Evolutionary conservation across 2,888 invertebrate genomes (phyloP), one percentile per base, ranked within the genome.

Genomic region (Plagiodera versicolora): DNA sequence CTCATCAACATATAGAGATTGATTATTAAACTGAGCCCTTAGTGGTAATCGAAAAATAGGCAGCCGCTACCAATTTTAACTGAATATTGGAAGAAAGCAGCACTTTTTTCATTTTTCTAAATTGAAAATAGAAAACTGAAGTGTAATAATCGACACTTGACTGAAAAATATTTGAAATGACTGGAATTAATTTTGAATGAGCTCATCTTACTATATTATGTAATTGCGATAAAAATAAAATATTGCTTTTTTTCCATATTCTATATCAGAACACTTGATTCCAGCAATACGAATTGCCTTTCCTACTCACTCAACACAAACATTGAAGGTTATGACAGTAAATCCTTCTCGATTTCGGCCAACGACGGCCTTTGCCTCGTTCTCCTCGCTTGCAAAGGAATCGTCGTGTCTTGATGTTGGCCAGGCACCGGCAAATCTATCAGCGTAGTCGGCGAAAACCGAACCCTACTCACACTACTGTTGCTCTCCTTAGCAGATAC

Each of bases 401-500:
- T 75, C 1, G 83, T 84, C 1, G 80, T 75, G 65, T 85, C 85
- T 65, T 84, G 83, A 66, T 74, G 83, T 71, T 84, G 84, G 6
- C 83, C 83, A 53, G 81, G 79, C 16, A 79, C 80, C 0, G 85
- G 84, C 67, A 86, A 80, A 73, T 88, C 90, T 68, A 89, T 82
- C 73, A 89, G 79, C 28, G 89, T 85, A 53, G 89, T 89, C 0
- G 93, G 92, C 51, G 92, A 92, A 80, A 91, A 91, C 59, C 89
- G 83, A 60, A 90, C 92, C 11, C 92, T 83, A 39, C 88, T 87
- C 63, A 86, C 86, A n/a, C 89, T 88, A 20, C 87, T 87, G 61
- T 87, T 83, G 64, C 88, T 87, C 73, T 92, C 92, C 73, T 91
- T 86, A 16, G 94, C 94, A 8, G 94, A 94, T 69, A 92, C 88